Evolutionary conservation across 2,113 vertebrate genomes (phyloP).

Genomic region (Sylvietta virens): DNA sequence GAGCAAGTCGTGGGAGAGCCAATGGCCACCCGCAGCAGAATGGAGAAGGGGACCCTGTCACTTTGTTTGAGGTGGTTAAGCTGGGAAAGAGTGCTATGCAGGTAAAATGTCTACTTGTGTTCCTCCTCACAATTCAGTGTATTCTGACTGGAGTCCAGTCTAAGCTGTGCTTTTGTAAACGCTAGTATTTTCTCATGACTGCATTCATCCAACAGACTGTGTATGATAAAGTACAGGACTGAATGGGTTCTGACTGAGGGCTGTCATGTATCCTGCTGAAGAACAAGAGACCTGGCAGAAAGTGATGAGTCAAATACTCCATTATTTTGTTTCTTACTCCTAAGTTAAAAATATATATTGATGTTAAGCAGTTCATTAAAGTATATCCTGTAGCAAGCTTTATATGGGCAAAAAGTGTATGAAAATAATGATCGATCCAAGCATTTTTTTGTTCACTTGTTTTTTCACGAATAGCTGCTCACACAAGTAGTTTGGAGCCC

Average conservation of each 20-base stretch:
- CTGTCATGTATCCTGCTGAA: background rate
- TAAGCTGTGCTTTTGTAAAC: background rate
- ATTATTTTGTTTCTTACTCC: background rate
- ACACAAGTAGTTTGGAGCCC: background rate
- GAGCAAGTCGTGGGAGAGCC: slow-evolving; percentile 78
- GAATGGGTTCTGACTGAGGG: background rate
- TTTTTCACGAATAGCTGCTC: background rate
- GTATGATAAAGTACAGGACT: background rate
- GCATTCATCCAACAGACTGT: background rate
- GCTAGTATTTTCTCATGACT: background rate
- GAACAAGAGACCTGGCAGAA: background rate
- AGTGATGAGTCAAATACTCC: background rate
- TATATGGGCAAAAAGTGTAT: background rate
- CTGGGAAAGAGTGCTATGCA: slow-evolving; percentile 97
- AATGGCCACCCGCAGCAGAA: slow-evolving; percentile 93
- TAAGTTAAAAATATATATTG: background rate
- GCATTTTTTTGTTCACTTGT: background rate
- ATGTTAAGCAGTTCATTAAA: background rate
- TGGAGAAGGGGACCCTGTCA: slow-evolving; percentile 90
- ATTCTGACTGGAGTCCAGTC: background rate
- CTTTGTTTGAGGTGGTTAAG: slow-evolving; percentile 93
- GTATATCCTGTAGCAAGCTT: background rate
- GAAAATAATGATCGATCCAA: background rate
- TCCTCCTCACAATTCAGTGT: background rate
- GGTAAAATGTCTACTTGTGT: slow-evolving; percentile 69